A percentile compares a stretch with the other conserved stretches of the same genome.
Evolutionary conservation across 2,113 vertebrate species (phyloP).

Genomic region (Eurypyga helias): DNA sequence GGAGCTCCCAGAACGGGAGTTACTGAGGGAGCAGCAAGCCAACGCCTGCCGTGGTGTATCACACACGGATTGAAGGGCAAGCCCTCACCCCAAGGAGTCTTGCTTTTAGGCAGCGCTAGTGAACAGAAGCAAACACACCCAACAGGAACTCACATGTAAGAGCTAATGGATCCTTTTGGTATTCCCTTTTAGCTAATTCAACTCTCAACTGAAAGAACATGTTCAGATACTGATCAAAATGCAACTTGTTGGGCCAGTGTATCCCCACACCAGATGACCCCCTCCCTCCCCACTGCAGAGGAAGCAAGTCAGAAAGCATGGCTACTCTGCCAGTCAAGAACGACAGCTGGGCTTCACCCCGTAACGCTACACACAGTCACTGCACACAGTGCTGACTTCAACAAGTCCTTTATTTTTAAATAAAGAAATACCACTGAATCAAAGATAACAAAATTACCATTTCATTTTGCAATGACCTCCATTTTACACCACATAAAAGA

Average conservation of each 20-base stretch:
- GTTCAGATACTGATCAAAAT: neutral
- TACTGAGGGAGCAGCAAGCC: neutral
- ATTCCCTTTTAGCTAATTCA: neutral
- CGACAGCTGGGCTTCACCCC: neutral
- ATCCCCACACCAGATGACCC: neutral
- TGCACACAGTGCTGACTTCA: conserved; percentile 19
- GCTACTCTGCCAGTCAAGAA: neutral
- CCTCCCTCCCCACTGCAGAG: neutral
- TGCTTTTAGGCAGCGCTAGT: neutral
- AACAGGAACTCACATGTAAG: neutral
- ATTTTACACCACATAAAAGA: conserved; percentile 75
- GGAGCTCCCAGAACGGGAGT: neutral
- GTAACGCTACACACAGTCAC: neutral
- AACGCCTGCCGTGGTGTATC: neutral
- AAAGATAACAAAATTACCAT: conserved; percentile 83
- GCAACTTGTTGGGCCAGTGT: neutral
- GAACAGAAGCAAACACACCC: neutral
- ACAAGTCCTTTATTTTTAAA: conserved; percentile 80
- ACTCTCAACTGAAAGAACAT: neutral
- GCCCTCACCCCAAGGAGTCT: neutral
- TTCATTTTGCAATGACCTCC: conserved; percentile 72
- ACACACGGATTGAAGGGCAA: neutral
- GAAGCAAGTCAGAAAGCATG: neutral
- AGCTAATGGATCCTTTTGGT: neutral
- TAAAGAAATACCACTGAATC: conserved; percentile 81